phyloP scores from a whole-genome alignment of 1,140 invertebrate species.

The Homalodisca vitripennis region DNA sequence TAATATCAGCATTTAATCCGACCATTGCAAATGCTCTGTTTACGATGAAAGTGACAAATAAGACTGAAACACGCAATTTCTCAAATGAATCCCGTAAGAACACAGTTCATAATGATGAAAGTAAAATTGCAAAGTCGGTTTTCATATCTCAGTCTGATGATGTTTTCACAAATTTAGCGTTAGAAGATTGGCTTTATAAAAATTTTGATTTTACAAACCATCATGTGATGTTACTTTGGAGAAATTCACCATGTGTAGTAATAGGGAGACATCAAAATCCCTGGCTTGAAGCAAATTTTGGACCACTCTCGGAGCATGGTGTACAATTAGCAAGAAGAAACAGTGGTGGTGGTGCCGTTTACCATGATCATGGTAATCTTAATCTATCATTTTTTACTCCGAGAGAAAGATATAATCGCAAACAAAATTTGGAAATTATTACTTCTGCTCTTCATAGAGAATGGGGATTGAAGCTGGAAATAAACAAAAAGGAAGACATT shows the following conservation, averaged over 20 bases:
- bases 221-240: conserved; percentile 85
- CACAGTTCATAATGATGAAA: conserved; percentile 44
- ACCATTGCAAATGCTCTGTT: neutral
- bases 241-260: conserved; percentile 90
- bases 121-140: conserved; percentile 72
- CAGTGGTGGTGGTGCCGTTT: conserved; percentile 96
- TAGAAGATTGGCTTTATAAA: conserved; percentile 93
- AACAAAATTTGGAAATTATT: conserved; percentile 82
- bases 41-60: neutral
- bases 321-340: conserved; percentile 80
- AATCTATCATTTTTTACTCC: conserved; percentile 90
- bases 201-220: conserved; percentile 79
- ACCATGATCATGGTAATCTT: conserved; percentile 91
- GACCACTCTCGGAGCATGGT: conserved; percentile 57
- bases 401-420: conserved; percentile 73
- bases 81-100: neutral
- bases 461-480: conserved; percentile 71
- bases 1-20: no score
- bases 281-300: conserved; percentile 83
- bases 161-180: conserved; percentile 86
- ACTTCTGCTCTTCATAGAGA: conserved; percentile 72
- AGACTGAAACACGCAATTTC: neutral
- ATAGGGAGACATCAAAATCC: conserved; percentile 97
- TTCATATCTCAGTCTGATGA: conserved; percentile 89
- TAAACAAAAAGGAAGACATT: conserved; percentile 81